Evolutionary conservation across 2,888 invertebrate genomes (phyloP), one percentile per base, ranked within the genome.

Genomic region (Caenorhabditis macrosperma): DNA sequence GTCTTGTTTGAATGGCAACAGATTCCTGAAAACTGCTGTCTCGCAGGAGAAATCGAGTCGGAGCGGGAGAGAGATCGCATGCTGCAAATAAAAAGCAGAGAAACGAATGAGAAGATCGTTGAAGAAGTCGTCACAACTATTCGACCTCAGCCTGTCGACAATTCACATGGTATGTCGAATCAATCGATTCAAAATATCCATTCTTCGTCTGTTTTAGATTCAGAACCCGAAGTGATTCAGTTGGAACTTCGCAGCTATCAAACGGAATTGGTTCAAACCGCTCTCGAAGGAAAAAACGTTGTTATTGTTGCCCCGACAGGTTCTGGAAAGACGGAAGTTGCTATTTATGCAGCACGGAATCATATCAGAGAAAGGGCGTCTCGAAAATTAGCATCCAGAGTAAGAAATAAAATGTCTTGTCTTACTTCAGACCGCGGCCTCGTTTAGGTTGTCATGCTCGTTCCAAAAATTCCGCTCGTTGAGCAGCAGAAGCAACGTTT

Each of bases 291-390:
- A 22, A 68, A 78, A 33, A 89, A 88, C 52, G 78, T 82, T n/a
- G 84, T 89, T 2, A 82, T 89, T 46, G 87, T 87, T n/a, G 89
- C 89, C 0, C 89, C 89, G 5, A 90, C 89, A 1, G 89, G 89
- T n/a, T 78, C 86, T 12, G 89, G 89, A 71, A 89, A 89, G 64
- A 89, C 89, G 1, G 80, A 86, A 72, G 88, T 89, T n/a, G 88
- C 88, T 7, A 83, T 83, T 15, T 85, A 86, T 52, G 85, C 88
- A 1, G 86, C 89, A 12, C 26, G 69, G n/a, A 55, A 83, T 9
- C 89, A 89, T 71, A 75, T 90, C 44, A 50, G 66, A 38, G 66
- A 72, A 24, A 28, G 74, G 17, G 67, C 59, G 0, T 9, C 17
- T 3, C 48, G 60, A 7, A 68, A 61, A 17, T 59, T 67, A 41